Conservation (phyloP, 1,140 invertebrate species). For the Eumeta japonica region DNA sequence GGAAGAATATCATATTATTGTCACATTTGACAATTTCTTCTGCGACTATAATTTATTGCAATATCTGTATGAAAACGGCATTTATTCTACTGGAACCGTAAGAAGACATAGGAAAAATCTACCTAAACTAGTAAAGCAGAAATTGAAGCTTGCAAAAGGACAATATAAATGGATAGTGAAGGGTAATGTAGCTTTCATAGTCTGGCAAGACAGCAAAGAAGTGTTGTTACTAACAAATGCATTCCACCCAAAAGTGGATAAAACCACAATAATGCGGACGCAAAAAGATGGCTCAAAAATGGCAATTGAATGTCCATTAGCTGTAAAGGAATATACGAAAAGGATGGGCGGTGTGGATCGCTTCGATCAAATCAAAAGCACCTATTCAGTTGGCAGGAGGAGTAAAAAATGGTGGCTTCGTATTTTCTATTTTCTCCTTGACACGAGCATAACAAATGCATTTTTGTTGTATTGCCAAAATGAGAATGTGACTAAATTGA, state of each 20-base stretch:
- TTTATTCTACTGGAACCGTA: constrained; percentile 39
- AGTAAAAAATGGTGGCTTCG: constrained; percentile 20
- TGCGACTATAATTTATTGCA: constrained; percentile 25
- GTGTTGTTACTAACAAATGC: constrained; percentile 18
- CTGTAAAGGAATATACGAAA: constrained; percentile 20
- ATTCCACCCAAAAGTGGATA: constrained; percentile 18
- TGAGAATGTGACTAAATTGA: constrained; percentile 14
- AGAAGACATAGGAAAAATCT: constrained; percentile 19
- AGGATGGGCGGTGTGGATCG: no score
- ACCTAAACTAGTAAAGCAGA: no score
- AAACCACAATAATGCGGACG: constrained; percentile 15
- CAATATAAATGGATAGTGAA: no score
- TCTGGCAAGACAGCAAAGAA: constrained; percentile 19
- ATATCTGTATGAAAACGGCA: constrained; percentile 25
- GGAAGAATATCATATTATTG: no score
- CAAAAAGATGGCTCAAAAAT: constrained; percentile 20
- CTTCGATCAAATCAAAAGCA: constrained; percentile 19
- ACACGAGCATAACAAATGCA: constrained; percentile 17
- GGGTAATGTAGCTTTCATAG: no score
- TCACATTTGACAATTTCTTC: constrained; percentile 50
- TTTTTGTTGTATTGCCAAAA: constrained; percentile 16
- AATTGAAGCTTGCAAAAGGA: no score
- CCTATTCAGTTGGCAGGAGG: constrained; percentile 17
- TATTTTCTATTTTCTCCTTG: constrained; percentile 22
- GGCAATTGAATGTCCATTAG: constrained; percentile 11